phyloP scores from a whole-genome alignment of 2,888 invertebrate species.

The Ethmia dodecea region DNA sequence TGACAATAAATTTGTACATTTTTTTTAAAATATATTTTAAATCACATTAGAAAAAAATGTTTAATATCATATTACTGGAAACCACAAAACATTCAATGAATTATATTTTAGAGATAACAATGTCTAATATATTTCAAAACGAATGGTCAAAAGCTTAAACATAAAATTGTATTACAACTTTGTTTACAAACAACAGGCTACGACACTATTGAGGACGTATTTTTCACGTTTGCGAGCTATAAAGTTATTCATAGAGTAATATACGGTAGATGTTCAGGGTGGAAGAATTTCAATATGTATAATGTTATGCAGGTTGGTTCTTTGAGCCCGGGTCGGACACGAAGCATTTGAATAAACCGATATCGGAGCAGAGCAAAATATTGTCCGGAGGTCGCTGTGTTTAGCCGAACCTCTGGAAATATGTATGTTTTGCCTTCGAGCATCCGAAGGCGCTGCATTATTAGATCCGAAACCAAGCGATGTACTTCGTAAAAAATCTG shows the following conservation, averaged over 20 bases:
- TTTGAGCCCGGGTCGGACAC: slow-evolving; percentile 68
- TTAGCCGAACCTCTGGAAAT: slow-evolving; percentile 50
- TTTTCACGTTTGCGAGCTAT: slow-evolving; percentile 32
- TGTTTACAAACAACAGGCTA: not conserved
- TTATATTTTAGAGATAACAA: no score
- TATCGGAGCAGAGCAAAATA: slow-evolving; percentile 68
- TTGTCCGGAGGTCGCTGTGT: slow-evolving; percentile 66
- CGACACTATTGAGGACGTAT: not conserved
- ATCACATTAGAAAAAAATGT: no score
- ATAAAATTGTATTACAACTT: not conserved
- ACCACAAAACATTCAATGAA: no score
- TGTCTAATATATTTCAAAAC: not conserved
- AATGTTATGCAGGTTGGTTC: slow-evolving; percentile 75
- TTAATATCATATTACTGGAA: no score
- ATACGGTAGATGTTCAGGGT: slow-evolving; percentile 50
- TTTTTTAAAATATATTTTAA: no score
- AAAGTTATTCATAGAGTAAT: slow-evolving; percentile 69
- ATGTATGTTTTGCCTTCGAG: slow-evolving; percentile 55
- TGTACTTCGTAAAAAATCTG: not conserved
- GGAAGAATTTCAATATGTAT: slow-evolving; percentile 74
- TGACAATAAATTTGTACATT: no score
- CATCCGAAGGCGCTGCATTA: slow-evolving; percentile 45
- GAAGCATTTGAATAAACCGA: slow-evolving; percentile 74
- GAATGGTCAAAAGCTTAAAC: not conserved
- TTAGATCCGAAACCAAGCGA: slow-evolving; percentile 47